These are phyloP conservation scores for Listronotus oregonensis DNA, from an alignment of 1,140 invertebrate species.

Conservation along the genomic window DNA sequence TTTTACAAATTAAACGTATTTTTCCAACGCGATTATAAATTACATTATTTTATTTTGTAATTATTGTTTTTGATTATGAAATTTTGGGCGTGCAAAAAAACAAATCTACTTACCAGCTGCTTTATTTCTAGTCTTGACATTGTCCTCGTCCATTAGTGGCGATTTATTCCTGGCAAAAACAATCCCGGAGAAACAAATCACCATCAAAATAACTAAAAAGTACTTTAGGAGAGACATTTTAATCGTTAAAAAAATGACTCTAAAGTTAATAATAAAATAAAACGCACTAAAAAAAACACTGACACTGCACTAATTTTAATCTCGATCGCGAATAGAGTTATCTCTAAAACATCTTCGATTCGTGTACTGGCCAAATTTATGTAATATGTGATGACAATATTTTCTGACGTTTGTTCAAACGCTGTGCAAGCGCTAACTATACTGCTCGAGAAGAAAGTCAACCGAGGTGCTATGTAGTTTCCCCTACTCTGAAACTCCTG, in stretches of 20 bases:
- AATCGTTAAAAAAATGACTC: constrained; percentile 17
- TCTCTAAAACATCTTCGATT: constrained; percentile 19
- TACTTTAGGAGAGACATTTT: constrained; percentile 21
- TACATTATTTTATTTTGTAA: not conserved
- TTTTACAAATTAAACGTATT: too few species aligned
- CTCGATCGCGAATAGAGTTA: constrained; percentile 19
- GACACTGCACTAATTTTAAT: constrained; percentile 6
- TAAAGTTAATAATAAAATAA: constrained; percentile 9
- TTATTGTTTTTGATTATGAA: constrained; percentile 4
- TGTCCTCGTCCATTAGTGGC: constrained; percentile 46
- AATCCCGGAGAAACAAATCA: constrained; percentile 28
- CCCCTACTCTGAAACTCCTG: constrained; percentile 31
- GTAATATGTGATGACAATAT: constrained; percentile 30
- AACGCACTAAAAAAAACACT: constrained; percentile 13
- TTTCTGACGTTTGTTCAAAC: constrained; percentile 32
- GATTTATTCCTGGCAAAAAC: constrained; percentile 43
- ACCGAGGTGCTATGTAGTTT: constrained; percentile 33
- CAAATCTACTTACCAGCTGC: constrained; percentile 45
- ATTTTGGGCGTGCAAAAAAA: not conserved
- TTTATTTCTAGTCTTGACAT: constrained; percentile 45
- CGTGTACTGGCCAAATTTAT: constrained; percentile 26
- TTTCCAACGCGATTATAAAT: too few species aligned
- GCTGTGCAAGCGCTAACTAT: constrained; percentile 32
- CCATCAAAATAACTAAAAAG: constrained; percentile 27
- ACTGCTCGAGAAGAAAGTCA: constrained; percentile 37